A percentile compares a stretch with the other conserved stretches of the same genome.
phyloP scores from a whole-genome alignment of 2,888 invertebrate genomes.

The Rhagium mordax region DNA sequence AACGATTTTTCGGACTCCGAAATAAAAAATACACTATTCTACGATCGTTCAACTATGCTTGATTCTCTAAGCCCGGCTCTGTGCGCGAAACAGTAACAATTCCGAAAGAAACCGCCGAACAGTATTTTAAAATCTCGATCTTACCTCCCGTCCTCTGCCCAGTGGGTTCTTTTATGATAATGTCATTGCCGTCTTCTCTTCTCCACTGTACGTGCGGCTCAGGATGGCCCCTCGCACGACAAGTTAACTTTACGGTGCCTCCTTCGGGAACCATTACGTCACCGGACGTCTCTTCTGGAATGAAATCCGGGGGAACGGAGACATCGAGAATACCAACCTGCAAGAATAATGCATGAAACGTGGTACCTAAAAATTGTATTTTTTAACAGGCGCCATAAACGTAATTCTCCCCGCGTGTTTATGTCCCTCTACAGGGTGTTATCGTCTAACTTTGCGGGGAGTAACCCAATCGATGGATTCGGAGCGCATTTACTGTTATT shows the following conservation, averaged over 20 bases:
- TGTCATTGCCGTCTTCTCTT: conserved; percentile 86
- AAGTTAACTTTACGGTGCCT: conserved; percentile 78
- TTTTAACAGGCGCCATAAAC: conserved; percentile 17
- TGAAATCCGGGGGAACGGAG: conserved; percentile 93
- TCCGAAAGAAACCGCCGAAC: background rate
- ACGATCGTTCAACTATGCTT: too few species aligned
- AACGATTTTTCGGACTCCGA: too few species aligned
- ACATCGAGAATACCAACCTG: conserved; percentile 90
- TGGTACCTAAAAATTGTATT: conserved; percentile 22
- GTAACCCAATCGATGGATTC: too few species aligned
- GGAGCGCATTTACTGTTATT: too few species aligned
- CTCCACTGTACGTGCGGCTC: conserved; percentile 87
- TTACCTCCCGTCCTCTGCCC: conserved; percentile 70
- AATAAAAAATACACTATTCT: too few species aligned
- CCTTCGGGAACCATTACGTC: conserved; percentile 92
- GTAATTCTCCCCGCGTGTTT: conserved; percentile 7
- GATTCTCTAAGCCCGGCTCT: background rate
- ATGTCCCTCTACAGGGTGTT: background rate
- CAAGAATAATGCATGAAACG: conserved; percentile 40
- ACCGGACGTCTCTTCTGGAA: conserved; percentile 89
- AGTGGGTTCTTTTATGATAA: conserved; percentile 81
- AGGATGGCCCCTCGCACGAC: conserved; percentile 86
- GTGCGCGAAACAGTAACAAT: background rate
- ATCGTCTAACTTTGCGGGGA: too few species aligned
- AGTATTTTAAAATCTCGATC: background rate